Percentiles rank a stretch among this genome's conserved stretches.
Evolutionary conservation across 92 coral and sea anemone species (phyloP).

Genomic region (Epizoanthus illoricatus): DNA sequence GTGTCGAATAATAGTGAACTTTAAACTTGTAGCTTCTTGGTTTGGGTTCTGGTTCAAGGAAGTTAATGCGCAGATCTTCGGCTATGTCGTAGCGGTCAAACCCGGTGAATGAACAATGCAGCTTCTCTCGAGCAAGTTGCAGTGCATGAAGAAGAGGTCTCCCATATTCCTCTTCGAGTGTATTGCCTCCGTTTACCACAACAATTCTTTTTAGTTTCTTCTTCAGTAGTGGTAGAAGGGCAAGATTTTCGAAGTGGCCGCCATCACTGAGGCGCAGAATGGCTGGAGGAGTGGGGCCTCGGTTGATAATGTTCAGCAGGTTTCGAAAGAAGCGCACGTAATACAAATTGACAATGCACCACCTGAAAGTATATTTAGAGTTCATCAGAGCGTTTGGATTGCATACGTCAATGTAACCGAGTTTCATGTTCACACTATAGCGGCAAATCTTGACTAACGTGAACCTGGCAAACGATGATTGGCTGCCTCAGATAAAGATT

Average conservation of each 20-base stretch:
- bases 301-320: slow-evolving; percentile 42
- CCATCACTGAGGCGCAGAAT: slow-evolving; percentile 71
- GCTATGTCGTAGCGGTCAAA: slow-evolving; percentile 60
- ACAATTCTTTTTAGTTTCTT: slow-evolving; percentile 54
- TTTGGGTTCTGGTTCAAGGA: slow-evolving; percentile 40
- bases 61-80: slow-evolving; percentile 53
- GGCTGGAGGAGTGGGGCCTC: slow-evolving; percentile 69
- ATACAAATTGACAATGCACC: slow-evolving; percentile 62
- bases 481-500: no score
- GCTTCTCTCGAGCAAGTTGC: slow-evolving; percentile 68
- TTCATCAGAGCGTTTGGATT: no score
- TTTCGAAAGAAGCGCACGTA: slow-evolving; percentile 71
- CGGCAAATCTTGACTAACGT: no score
- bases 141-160: slow-evolving; percentile 53
- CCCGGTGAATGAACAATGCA: slow-evolving; percentile 69
- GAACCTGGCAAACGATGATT: no score
- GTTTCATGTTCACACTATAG: no score
- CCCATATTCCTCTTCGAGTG: slow-evolving; percentile 47
- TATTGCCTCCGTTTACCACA: slow-evolving; percentile 68
- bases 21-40: slow-evolving; percentile 60
- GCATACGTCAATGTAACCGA: no score
- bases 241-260: slow-evolving; percentile 81
- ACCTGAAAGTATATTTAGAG: slow-evolving; percentile 37
- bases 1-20: slow-evolving; percentile 50
- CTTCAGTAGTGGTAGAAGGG: slow-evolving; percentile 70